Conservation (phyloP, 2,113 vertebrate genomes). For the Scophthalmus maximus region DNA sequence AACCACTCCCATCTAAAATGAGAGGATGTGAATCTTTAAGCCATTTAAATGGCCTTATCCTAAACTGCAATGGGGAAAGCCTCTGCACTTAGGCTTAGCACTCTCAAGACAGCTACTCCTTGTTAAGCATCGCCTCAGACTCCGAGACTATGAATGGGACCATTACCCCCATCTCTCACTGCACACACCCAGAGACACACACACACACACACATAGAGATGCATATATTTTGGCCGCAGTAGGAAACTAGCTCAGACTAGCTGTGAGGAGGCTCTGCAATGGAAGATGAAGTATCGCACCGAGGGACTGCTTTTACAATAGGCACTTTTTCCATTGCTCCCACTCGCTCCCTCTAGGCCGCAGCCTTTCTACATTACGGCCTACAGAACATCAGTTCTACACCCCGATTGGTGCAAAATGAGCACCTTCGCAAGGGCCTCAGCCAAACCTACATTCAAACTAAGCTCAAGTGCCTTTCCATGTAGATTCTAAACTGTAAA, state of each 20-base stretch:
- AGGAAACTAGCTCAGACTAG: constrained; percentile 34
- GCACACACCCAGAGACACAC: constrained; percentile 52
- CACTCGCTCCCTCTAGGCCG: constrained; percentile 48
- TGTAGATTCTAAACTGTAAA: constrained; percentile 39
- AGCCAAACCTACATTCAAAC: constrained; percentile 34
- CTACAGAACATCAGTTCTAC: constrained; percentile 47
- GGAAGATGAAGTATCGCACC: constrained; percentile 25
- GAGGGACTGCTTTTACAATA: constrained; percentile 43
- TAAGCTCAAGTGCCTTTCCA: constrained; percentile 35
- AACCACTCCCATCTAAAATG: constrained; percentile 41
- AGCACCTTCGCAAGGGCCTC: constrained; percentile 35
- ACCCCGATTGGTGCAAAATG: constrained; percentile 34
- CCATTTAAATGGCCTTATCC: constrained; percentile 73
- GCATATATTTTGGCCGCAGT: constrained; percentile 32
- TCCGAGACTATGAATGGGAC: constrained; percentile 71
- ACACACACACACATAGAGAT: constrained; percentile 20
- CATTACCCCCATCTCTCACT: constrained; percentile 71
- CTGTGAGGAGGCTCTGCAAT: constrained; percentile 46
- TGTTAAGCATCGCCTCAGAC: constrained; percentile 72
- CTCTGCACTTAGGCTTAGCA: constrained; percentile 74
- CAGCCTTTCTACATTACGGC: constrained; percentile 47
- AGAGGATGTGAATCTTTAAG: constrained; percentile 57
- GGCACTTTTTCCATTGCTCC: constrained; percentile 28
- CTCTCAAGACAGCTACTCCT: constrained; percentile 74
- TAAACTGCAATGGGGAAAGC: constrained; percentile 68